Percentiles rank a stretch among this genome's conserved stretches.
Conservation (phyloP, 2,888 invertebrate genomes). For the Acrobasis repandana region DNA sequence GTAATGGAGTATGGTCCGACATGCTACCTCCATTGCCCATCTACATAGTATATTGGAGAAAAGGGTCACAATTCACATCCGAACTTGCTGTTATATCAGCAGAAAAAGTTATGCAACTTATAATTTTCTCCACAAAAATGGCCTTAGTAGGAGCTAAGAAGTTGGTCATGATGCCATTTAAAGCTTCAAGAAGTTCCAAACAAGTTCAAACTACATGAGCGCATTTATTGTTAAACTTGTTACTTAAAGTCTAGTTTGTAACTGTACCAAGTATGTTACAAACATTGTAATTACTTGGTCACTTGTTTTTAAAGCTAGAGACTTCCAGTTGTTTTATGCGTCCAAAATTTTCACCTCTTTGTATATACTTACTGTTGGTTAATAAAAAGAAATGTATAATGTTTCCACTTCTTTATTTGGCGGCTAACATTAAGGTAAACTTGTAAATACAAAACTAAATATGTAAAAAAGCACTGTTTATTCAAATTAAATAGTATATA, state of each 20-base stretch:
- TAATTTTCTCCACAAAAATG: constrained; percentile 52
- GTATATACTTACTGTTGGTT: constrained; percentile 64
- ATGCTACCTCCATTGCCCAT: constrained; percentile 66
- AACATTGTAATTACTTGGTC: constrained; percentile 54
- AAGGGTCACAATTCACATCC: constrained; percentile 50
- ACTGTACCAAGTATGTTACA: constrained; percentile 51
- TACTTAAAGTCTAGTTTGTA: constrained; percentile 37
- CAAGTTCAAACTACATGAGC: constrained; percentile 65
- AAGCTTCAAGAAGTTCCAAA: constrained; percentile 45
- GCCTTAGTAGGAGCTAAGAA: constrained; percentile 60
- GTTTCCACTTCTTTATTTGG: constrained; percentile 16
- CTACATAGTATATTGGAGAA: constrained; percentile 67
- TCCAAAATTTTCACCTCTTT: constrained; percentile 48
- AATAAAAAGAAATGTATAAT: constrained; percentile 54
- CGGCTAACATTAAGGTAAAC: constrained; percentile 23
- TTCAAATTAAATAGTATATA: constrained; percentile 82
- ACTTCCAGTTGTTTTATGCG: constrained; percentile 40
- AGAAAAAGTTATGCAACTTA: constrained; percentile 52
- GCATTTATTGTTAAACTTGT: constrained; percentile 50
- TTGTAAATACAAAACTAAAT: constrained; percentile 34
- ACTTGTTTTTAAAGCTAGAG: constrained; percentile 40
- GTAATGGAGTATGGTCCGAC: constrained; percentile 76
- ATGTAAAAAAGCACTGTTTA: constrained; percentile 80
- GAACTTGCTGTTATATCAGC: constrained; percentile 46
- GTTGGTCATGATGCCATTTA: constrained; percentile 55